Evolutionary conservation across 1,140 invertebrate species (phyloP).

Genomic region (Mactra quadrangularis): DNA sequence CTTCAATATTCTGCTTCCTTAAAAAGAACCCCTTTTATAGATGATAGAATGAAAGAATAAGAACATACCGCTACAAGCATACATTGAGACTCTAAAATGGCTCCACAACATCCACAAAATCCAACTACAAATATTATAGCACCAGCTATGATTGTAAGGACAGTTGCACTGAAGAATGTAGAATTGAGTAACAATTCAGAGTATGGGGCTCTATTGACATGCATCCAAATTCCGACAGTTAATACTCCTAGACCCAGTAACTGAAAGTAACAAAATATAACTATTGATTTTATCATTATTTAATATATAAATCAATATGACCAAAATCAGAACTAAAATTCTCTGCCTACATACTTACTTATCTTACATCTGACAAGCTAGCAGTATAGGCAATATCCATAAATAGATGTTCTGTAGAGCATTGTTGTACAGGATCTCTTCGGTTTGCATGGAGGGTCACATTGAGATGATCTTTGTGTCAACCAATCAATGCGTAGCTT

Average conservation of each 20-base stretch:
- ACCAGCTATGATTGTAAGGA: constrained; percentile 87
- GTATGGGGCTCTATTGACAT: constrained; percentile 81
- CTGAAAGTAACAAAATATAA: constrained; percentile 84
- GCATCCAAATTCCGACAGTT: constrained; percentile 90
- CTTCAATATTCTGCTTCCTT: no score
- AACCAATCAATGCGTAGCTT: no score
- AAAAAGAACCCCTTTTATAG: no score
- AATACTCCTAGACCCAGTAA: constrained; percentile 89
- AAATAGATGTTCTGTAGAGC: no score
- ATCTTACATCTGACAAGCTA: no score
- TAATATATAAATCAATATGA: neutral
- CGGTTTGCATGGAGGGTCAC: no score
- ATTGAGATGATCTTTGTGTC: no score
- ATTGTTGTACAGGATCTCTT: no score
- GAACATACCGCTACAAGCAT: constrained; percentile 90
- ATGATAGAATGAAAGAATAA: no score
- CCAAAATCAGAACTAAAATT: neutral
- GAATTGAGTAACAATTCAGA: constrained; percentile 66
- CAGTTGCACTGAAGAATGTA: constrained; percentile 73
- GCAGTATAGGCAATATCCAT: no score
- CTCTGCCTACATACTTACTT: neutral
- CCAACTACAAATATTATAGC: constrained; percentile 91
- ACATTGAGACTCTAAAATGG: constrained; percentile 93
- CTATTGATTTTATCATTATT: neutral
- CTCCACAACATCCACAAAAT: constrained; percentile 95